A percentile compares a stretch with the other conserved stretches of the same genome.
These are phyloP conservation scores for Lasiurus borealis DNA, from an alignment of 2,113 vertebrate genomes.

Conservation along the genomic window DNA sequence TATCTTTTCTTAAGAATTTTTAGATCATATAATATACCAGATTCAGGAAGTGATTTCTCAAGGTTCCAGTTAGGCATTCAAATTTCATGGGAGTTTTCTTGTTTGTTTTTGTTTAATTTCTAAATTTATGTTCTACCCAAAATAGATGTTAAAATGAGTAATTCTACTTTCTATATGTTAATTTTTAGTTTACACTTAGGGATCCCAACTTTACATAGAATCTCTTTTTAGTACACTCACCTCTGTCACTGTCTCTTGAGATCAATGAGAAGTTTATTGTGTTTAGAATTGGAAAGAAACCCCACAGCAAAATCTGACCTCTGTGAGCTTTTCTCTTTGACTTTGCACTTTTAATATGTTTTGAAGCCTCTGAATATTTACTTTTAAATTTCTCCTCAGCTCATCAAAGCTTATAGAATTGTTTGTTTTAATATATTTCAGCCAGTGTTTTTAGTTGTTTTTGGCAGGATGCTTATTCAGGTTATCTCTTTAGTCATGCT, in stretches of 20 bases:
- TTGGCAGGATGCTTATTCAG: not conserved
- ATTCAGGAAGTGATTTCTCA: not conserved
- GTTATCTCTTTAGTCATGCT: slow-evolving; percentile 30
- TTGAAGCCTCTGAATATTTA: slow-evolving; percentile 27
- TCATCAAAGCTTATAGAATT: slow-evolving; percentile 16
- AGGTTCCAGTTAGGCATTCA: not conserved
- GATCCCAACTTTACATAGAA: not conserved
- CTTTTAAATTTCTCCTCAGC: slow-evolving; percentile 2
- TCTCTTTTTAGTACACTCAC: not conserved
- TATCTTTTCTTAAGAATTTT: not conserved
- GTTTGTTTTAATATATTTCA: slow-evolving; percentile 40
- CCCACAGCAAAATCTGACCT: not conserved
- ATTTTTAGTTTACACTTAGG: not conserved
- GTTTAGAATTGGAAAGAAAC: not conserved
- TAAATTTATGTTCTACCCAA: not conserved
- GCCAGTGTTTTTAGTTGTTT: not conserved
- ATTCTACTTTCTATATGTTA: not conserved
- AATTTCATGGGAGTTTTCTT: not conserved
- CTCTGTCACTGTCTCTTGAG: not conserved
- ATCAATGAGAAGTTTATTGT: not conserved
- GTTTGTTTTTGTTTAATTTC: not conserved
- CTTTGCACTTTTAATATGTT: not conserved
- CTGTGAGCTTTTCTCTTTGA: not conserved
- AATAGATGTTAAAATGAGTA: not conserved
- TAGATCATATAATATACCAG: not conserved